Percentiles rank a stretch among this genome's conserved stretches.
These are phyloP conservation scores for Actias luna DNA, from an alignment of 2,888 invertebrate species.

Conservation along the genomic window DNA sequence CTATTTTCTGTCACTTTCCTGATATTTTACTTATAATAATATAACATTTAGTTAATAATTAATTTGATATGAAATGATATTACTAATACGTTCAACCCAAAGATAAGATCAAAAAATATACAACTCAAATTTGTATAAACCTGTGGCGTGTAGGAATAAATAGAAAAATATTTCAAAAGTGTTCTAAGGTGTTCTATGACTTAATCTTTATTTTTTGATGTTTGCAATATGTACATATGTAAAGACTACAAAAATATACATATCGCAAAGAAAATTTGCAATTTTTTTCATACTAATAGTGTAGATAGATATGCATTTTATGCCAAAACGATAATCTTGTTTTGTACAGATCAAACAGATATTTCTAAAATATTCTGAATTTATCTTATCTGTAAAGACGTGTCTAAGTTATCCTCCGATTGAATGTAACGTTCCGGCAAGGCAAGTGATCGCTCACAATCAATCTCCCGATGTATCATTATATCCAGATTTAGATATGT, in stretches of 20 bases:
- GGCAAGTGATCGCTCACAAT: conserved; percentile 6
- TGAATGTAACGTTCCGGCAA: neutral
- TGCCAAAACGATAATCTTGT: neutral
- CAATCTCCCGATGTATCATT: conserved; percentile 5
- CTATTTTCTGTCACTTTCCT: neutral
- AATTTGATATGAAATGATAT: no score
- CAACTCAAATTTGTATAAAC: no score
- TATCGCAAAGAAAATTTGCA: neutral
- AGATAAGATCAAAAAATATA: no score
- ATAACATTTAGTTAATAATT: no score
- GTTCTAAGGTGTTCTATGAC: no score
- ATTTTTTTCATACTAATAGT: neutral
- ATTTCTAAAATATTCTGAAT: neutral
- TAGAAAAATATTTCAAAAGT: no score
- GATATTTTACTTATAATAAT: no score
- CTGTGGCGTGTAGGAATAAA: no score
- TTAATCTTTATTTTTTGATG: no score
- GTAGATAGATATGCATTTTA: no score
- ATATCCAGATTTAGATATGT: conserved; percentile 7
- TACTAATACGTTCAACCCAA: no score
- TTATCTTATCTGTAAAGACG: conserved; percentile 7
- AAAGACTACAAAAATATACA: neutral
- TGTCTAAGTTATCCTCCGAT: neutral
- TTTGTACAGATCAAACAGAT: neutral
- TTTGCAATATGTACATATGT: neutral